Evolutionary conservation across 2,888 invertebrate genomes (phyloP).

Genomic region (Ganaspis brasiliensis): DNA sequence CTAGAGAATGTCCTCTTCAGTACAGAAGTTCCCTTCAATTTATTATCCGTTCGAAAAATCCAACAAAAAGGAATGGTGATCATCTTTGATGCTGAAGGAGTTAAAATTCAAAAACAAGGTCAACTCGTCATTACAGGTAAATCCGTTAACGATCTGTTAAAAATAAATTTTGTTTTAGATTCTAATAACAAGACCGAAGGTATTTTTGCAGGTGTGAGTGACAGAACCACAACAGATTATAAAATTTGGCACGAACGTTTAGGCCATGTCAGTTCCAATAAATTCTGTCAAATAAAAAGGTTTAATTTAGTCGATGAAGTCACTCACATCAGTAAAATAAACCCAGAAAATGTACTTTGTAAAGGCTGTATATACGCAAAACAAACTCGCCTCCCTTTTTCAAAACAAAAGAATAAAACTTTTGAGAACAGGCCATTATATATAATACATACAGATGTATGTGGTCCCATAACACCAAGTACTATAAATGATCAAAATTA

Average conservation of each 20-base stretch:
- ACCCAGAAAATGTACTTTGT: constrained; percentile 40
- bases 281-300: no score
- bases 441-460: no score
- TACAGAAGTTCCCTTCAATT: constrained; percentile 69
- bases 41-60: constrained; percentile 68
- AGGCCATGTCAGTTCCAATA: constrained; percentile 46
- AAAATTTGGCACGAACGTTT: constrained; percentile 36
- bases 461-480: constrained; percentile 54
- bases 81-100: constrained; percentile 67
- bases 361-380: constrained; percentile 46
- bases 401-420: constrained; percentile 40
- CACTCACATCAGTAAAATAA: constrained; percentile 30
- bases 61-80: constrained; percentile 68
- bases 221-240: not conserved
- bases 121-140: constrained; percentile 64
- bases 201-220: not conserved
- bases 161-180: not conserved
- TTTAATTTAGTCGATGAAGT: not conserved
- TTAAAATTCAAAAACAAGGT: constrained; percentile 58
- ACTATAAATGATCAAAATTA: constrained; percentile 26
- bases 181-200: no score
- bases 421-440: constrained; percentile 45
- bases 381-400: no score
- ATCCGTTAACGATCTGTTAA: constrained; percentile 58
- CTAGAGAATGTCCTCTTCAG: constrained; percentile 68